Conservation (phyloP, 2,888 invertebrate genomes). For the Encarsia formosa region DNA sequence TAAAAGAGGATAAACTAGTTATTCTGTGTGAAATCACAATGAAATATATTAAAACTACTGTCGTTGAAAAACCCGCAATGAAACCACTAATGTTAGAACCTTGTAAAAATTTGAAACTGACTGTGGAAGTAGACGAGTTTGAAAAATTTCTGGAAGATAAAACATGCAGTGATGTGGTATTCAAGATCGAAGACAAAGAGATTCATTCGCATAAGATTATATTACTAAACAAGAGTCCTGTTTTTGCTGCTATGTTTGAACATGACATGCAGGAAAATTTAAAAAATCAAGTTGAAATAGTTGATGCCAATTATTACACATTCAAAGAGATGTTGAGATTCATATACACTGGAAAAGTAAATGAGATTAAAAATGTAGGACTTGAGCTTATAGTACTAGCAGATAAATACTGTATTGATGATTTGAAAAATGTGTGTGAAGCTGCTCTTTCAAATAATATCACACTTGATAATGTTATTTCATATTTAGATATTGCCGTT, state of each 20-base stretch:
- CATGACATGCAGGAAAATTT: slow-evolving; percentile 8
- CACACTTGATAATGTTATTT: neutral
- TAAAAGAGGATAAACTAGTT: no score
- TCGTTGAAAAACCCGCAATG: no score
- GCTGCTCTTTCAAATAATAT: neutral
- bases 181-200: neutral
- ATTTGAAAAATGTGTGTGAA: slow-evolving; percentile 6
- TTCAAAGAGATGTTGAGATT: slow-evolving; percentile 4
- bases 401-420: slow-evolving; percentile 9
- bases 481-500: no score
- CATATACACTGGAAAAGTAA: slow-evolving; percentile 11
- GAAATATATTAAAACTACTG: no score
- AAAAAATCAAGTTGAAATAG: neutral
- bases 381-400: neutral
- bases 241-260: slow-evolving; percentile 12
- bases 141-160: neutral
- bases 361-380: neutral
- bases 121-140: neutral
- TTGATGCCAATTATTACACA: neutral
- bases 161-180: neutral
- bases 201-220: slow-evolving; percentile 3
- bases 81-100: no score
- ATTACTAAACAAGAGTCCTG: neutral
- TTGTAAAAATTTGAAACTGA: no score
- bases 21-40: no score